Base-by-base conservation (phyloP, 2,113 vertebrate genomes). In the Stigmatopora argus region DNA sequence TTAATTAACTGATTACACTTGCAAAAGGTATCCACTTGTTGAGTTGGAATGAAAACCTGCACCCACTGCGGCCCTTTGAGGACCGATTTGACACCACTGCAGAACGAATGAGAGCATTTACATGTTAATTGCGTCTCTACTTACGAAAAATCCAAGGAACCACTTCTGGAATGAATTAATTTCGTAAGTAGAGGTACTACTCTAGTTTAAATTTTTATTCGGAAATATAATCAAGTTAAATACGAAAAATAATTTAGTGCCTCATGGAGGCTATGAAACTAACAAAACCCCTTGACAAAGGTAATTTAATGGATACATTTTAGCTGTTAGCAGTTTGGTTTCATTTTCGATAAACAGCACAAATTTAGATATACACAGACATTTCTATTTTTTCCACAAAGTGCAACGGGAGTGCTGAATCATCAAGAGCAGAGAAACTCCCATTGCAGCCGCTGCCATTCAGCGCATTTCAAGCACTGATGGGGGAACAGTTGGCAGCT, bases 401-500 rank as follows among this genome's bases (percentile, higher is more conserved):
- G 70, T 69, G 52, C 74, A 15, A 26, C 7, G 55, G 62, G 62
- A 58, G 41, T 84, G 84, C 85, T 84, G 84, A 87, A 81, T 84
- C 85, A 85, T 85, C 80, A 83, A 63, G 69, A 78, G 81, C 62
- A 65, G 81, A 82, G 75, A 78, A 78, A 83, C 75, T 83, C 81
- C 75, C 72, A 45, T 60, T 9, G 48, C 80, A 72, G 71, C 53
- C 61, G 6, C 80, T 78, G 83, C 85, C 85, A 84, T 70, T 80
- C 79, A 72, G 67, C 69, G 52, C 74, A 66, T 68, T 64, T 65
- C 72, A 77, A 52, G 53, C 84, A 41, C 67, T 83, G 82, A 83
- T 44, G 35, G 78, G 72, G 78, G 74, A 75, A 83, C 86, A 86
- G 86, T 86, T 86, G 86, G 81, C 85, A 85, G 82, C 78, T 87